Conservation (phyloP, 2,888 invertebrate genomes). For the Mantis religiosa region DNA sequence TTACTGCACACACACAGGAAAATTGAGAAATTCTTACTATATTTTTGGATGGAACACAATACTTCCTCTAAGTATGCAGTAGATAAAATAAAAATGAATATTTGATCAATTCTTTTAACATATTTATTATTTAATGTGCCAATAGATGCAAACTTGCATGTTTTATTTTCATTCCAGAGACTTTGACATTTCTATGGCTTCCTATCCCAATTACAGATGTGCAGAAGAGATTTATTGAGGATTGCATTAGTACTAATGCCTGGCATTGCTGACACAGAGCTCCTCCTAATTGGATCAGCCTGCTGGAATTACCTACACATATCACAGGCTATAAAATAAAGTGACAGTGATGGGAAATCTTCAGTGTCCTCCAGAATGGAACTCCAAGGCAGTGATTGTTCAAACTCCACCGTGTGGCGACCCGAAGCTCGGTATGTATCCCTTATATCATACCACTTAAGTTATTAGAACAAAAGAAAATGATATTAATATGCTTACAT, state of each 20-base stretch:
- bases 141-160: not conserved
- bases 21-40: no score
- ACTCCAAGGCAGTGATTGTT: conserved; percentile 21
- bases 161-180: not conserved
- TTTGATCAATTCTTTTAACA: no score
- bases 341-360: not conserved
- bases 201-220: not conserved
- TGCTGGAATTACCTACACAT: not conserved
- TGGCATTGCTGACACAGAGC: not conserved
- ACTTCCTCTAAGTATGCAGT: no score
- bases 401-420: conserved; percentile 23
- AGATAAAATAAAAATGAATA: no score
- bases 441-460: not conserved
- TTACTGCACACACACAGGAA: no score
- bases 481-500: not conserved
- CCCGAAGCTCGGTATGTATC: conserved; percentile 27
- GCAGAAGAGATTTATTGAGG: not conserved
- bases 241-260: not conserved
- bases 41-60: no score
- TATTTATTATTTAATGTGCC: not conserved
- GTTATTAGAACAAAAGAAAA: not conserved
- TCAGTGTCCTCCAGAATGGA: conserved; percentile 22
- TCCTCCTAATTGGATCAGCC: not conserved
- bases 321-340: not conserved
- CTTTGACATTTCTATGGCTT: not conserved